Conservation (phyloP, 1,140 invertebrate species). For the Mamestra configurata region DNA sequence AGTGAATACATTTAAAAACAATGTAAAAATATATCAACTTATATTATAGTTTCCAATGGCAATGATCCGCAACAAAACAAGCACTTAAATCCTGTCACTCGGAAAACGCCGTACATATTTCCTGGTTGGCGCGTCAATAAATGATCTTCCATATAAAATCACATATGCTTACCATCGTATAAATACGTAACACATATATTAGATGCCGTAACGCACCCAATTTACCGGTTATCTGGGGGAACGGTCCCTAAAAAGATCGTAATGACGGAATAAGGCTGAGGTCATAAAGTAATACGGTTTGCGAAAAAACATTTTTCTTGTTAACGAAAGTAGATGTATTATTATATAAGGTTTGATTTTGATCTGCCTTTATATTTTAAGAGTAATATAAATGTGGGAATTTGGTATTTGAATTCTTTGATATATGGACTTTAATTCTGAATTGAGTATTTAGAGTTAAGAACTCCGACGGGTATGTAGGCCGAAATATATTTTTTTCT, state of each 20-base stretch:
- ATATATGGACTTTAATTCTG: no score
- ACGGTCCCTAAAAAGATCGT: slow-evolving; percentile 44
- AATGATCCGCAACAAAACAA: no score
- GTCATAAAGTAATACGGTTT: slow-evolving; percentile 4
- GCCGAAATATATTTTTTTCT: no score
- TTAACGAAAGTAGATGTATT: slow-evolving; percentile 9
- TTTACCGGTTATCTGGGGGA: slow-evolving; percentile 38
- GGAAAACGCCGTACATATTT: not conserved
- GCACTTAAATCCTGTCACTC: not conserved
- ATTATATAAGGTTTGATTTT: slow-evolving; percentile 11
- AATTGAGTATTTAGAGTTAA: no score
- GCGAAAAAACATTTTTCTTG: slow-evolving; percentile 32
- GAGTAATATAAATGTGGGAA: not conserved
- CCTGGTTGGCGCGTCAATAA: slow-evolving; percentile 5
- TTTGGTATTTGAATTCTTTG: no score
- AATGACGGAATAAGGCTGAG: slow-evolving; percentile 25
- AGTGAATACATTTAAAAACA: no score
- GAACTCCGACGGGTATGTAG: no score
- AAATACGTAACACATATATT: slow-evolving; percentile 39
- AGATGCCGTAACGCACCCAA: slow-evolving; percentile 35
- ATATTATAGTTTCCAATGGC: no score
- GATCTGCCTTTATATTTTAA: not conserved
- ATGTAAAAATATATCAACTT: no score
- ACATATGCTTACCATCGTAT: slow-evolving; percentile 30
- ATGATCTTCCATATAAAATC: slow-evolving; percentile 29